phyloP scores from a whole-genome alignment of 2,797 vertebrate species.

The Falco naumanni region DNA sequence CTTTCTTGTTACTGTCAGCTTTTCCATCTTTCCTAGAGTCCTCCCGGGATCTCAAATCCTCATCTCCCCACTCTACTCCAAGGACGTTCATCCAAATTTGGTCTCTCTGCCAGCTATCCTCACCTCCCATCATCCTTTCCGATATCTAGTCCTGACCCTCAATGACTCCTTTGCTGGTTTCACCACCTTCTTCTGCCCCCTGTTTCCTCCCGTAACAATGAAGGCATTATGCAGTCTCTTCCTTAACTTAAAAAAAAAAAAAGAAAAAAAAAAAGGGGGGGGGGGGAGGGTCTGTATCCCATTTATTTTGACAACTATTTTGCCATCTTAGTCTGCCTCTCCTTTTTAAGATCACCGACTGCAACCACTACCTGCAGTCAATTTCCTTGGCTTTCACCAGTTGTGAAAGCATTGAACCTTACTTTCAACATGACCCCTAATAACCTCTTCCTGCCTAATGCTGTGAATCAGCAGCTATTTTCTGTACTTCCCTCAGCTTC shows the following conservation, averaged over 20 bases:
- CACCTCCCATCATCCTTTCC: neutral
- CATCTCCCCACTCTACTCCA: neutral
- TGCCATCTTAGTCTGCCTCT: neutral
- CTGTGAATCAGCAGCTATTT: slow-evolving; percentile 21
- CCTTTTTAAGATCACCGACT: neutral
- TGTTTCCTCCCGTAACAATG: neutral
- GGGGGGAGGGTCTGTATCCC: rapidly evolving
- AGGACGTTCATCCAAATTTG: neutral
- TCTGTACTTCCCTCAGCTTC: slow-evolving; percentile 5
- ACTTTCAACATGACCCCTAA: slow-evolving; percentile 1
- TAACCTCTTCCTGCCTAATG: neutral
- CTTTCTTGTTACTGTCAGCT: neutral
- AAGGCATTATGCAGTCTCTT: neutral
- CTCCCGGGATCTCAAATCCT: neutral
- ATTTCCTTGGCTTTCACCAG: neutral
- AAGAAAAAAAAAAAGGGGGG: neutral
- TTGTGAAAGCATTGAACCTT: neutral
- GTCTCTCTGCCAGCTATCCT: neutral
- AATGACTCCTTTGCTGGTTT: neutral
- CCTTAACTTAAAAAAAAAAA: neutral
- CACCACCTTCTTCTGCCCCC: neutral
- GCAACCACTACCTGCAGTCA: neutral
- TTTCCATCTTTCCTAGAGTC: neutral
- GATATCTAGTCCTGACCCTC: neutral
- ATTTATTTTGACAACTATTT: neutral